phyloP scores from a whole-genome alignment of 2,888 invertebrate species.

The Shargacucullia verbasci region DNA sequence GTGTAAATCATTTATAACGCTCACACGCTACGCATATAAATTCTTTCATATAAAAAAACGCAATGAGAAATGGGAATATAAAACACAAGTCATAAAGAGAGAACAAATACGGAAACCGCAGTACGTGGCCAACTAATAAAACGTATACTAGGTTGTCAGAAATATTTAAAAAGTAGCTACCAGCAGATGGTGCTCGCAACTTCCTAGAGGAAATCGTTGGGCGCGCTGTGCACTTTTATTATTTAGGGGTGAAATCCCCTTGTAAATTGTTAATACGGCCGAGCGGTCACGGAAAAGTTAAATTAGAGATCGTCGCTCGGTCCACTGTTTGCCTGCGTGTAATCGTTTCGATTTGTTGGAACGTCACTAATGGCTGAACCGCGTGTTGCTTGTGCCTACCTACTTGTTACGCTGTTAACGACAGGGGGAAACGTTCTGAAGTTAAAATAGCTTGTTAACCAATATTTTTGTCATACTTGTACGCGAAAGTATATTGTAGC shows the following conservation, averaged over 20 bases:
- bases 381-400: constrained; percentile 51
- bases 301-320: constrained; percentile 75
- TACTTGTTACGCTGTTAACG: constrained; percentile 49
- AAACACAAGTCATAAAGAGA: constrained; percentile 42
- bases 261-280: constrained; percentile 76
- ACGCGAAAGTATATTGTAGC: constrained; percentile 14
- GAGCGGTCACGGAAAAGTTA: constrained; percentile 81
- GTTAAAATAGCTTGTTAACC: constrained; percentile 36
- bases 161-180: constrained; percentile 69
- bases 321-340: constrained; percentile 68
- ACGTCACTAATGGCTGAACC: constrained; percentile 65
- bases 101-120: constrained; percentile 43
- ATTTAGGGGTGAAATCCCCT: constrained; percentile 81
- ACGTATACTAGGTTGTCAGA: constrained; percentile 66
- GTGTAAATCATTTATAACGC: constrained; percentile 47
- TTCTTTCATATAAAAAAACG: constrained; percentile 40
- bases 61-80: constrained; percentile 38
- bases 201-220: constrained; percentile 76
- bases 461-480: constrained; percentile 28
- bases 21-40: constrained; percentile 47
- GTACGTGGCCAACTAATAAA: constrained; percentile 46
- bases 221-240: constrained; percentile 75
- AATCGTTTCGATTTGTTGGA: constrained; percentile 75
- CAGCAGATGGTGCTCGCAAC: constrained; percentile 66
- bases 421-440: constrained; percentile 31